A percentile compares a stretch with the other conserved stretches of the same genome.
Conservation (phyloP, 2,797 vertebrate genomes). For the Benthosema pterotum region DNA sequence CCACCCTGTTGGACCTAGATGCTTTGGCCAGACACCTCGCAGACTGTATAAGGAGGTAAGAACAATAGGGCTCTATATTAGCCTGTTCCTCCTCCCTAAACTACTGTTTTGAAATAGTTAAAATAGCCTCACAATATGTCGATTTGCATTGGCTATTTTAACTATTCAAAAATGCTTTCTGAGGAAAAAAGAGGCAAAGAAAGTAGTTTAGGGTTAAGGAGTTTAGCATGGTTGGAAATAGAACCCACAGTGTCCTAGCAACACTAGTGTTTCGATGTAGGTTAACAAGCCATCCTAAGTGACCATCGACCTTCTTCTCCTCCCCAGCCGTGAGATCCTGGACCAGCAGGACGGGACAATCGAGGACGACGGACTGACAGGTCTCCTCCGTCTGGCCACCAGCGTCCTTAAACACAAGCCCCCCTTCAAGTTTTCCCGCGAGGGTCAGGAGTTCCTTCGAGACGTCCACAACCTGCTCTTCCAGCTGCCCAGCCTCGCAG, state of each 20-base stretch:
- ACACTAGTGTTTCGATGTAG: too few species aligned
- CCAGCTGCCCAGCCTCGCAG: constrained; percentile 94
- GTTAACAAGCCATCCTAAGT: too few species aligned
- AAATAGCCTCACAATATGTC: too few species aligned
- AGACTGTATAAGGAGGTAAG: constrained; percentile 96
- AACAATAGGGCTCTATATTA: too few species aligned
- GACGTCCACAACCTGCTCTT: constrained; percentile 97
- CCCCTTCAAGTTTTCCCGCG: constrained; percentile 96
- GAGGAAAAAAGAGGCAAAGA: too few species aligned
- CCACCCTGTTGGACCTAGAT: constrained; percentile 95
- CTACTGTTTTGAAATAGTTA: too few species aligned
- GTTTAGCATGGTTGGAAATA: too few species aligned
- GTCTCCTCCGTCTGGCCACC: constrained; percentile 92
- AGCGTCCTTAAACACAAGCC: constrained; percentile 98
- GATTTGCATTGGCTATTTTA: too few species aligned
- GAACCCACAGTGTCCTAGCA: too few species aligned
- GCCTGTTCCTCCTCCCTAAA: too few species aligned
- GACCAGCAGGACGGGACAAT: constrained; percentile 95
- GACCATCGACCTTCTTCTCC: constrained; percentile 7
- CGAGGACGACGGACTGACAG: constrained; percentile 96
- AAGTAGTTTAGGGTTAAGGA: too few species aligned
- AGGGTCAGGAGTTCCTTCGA: constrained; percentile 96
- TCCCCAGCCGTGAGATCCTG: constrained; percentile 91
- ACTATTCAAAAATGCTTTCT: too few species aligned
- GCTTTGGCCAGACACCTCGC: constrained; percentile 95